Percentiles rank a stretch among this genome's conserved stretches.
Evolutionary conservation across 37 sponge, comb jelly and placozoan species (phyloP).

Genomic region (Chondrosia reniformis): DNA sequence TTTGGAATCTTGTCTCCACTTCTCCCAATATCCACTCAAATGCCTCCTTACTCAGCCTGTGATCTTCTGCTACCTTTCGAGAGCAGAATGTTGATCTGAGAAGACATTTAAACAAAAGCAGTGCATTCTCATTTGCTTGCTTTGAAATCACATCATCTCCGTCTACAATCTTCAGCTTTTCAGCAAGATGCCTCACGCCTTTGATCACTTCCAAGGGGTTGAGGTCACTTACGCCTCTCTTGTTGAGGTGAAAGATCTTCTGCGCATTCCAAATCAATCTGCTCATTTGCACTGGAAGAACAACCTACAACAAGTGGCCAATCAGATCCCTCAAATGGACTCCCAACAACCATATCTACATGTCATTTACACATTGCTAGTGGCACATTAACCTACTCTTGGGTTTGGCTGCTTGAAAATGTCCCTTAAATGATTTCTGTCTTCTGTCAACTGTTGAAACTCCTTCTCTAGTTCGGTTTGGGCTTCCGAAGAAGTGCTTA

Average conservation of each 20-base stretch:
- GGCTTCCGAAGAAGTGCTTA: conserved; percentile 63
- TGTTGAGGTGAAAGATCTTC: conserved; percentile 92
- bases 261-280: conserved; percentile 98
- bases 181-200: conserved; percentile 73
- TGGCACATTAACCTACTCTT: conserved; percentile 17
- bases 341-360: background rate
- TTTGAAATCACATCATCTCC: conserved; percentile 87
- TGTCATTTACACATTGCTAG: background rate
- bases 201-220: conserved; percentile 88
- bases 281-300: conserved; percentile 86
- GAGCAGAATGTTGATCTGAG: conserved; percentile 87
- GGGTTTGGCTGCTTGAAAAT: conserved; percentile 65
- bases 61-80: conserved; percentile 78
- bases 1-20: conserved; percentile 88
- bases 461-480: conserved; percentile 75
- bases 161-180: conserved; percentile 85
- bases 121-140: conserved; percentile 93
- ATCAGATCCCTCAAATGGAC: background rate
- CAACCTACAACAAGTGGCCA: conserved; percentile 65
- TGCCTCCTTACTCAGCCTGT: conserved; percentile 84
- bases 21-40: conserved; percentile 99
- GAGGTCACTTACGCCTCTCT: conserved; percentile 70
- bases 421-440: conserved; percentile 74
- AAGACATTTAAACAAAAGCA: conserved; percentile 85
- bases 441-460: conserved; percentile 81